Evolutionary conservation across 2,113 vertebrate species (phyloP).

Genomic region (Pionites leucogaster): DNA sequence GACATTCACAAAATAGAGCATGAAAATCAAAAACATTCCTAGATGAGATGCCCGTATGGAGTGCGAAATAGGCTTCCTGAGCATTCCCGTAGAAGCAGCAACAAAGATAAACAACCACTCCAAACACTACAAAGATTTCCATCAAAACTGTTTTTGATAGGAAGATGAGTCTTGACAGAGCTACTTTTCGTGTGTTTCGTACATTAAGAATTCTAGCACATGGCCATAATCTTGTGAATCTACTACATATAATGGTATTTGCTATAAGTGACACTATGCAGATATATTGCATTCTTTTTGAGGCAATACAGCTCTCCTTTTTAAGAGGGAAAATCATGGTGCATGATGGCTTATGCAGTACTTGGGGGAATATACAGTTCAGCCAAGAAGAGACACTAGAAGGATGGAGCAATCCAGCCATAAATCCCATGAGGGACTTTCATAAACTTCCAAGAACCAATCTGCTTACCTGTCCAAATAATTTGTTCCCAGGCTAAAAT

Average conservation of each 20-base stretch:
- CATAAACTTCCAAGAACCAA: background rate
- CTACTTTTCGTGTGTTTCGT: background rate
- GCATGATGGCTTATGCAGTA: background rate
- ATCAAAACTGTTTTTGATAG: background rate
- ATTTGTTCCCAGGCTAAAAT: background rate
- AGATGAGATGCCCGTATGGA: fast-evolving
- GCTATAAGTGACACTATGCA: background rate
- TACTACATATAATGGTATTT: background rate
- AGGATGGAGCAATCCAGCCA: background rate
- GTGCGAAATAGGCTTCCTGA: background rate
- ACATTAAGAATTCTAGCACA: background rate
- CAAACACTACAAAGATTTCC: background rate
- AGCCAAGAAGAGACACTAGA: background rate
- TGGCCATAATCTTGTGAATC: background rate
- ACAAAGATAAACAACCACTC: background rate
- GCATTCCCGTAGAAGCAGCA: background rate
- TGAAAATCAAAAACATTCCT: background rate
- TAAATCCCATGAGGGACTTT: background rate
- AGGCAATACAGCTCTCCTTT: background rate
- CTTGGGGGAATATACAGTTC: background rate
- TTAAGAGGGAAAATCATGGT: background rate
- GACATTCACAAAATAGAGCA: background rate
- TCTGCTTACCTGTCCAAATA: background rate
- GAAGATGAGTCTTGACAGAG: background rate
- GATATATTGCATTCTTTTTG: background rate